Base-by-base conservation (phyloP, 2,113 vertebrate species). In the Hyperopisus bebe region DNA sequence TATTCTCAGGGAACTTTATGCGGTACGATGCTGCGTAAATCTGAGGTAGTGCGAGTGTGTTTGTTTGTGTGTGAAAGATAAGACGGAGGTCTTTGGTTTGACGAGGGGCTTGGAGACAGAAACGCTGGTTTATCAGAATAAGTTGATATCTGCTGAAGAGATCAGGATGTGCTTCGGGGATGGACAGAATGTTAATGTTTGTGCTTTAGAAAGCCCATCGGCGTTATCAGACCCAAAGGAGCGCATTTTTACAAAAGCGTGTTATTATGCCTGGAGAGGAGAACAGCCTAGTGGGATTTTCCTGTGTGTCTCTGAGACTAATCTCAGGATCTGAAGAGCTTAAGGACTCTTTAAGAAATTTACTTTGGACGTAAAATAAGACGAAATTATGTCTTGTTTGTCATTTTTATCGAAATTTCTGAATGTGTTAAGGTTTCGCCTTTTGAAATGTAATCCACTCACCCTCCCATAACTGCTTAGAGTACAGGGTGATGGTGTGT, bases 101-200 rank as follows among this genome's bases (percentile, higher is more conserved):
- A 85, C 50, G 27, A 80, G 88, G 31, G 44, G 35, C 21, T n/a
- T 8, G 42, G 66, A 74, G 55, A 50, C 19, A 39, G n/a, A n/a
- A n/a, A 27, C 2, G 6, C 42, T 44, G 62, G 55, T 70, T 86
- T 90, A 31, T 86, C 27, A 77, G 89, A 58, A 74, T 55, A n/a
- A 90, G 50, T 87, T 87, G 17, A 77, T 47, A 70, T 84, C 83
- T 24, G 89, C 42, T 27, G 53, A 27, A 89, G 44, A 46, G 55
- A 66, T 86, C 82, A 13, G 24, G n/a, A 11, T 70, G 17, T 24
- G 24, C 82, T 48, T 80, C 1, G 2, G 35, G n/a, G 4, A 35
- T 35, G 44, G 87, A 42, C 62, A 27, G 83, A 21, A 48, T 86
- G n/a, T 86, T 31, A 86, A 86, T 86, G n/a, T 31, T 50, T 47